Conservation (phyloP, 2,797 vertebrate species). For the Manis pentadactyla region DNA sequence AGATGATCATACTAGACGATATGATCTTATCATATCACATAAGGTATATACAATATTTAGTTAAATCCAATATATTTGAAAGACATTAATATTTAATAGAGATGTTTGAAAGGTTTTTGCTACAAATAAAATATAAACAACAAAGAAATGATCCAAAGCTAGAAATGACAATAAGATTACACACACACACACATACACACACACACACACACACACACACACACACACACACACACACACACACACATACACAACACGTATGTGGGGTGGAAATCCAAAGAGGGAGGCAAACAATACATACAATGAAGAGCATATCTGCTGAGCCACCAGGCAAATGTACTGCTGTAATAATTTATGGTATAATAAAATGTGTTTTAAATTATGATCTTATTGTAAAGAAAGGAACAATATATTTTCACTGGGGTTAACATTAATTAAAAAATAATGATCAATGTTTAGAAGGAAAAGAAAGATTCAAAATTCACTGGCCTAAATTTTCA, state of each 20-base stretch:
- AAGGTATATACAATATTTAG: not conserved
- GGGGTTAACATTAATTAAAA: not conserved
- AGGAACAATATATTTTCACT: not conserved
- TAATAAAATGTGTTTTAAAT: not conserved
- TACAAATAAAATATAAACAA: not conserved
- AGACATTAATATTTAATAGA: not conserved
- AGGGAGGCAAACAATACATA: not conserved
- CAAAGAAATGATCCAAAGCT: not conserved
- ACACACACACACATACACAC: not conserved
- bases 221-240: not conserved
- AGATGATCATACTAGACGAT: not conserved
- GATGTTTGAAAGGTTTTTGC: not conserved
- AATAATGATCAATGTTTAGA: constrained; percentile 6
- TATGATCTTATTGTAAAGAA: not conserved
- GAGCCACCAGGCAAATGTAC: not conserved
- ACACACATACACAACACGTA: not conserved
- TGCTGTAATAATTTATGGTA: not conserved
- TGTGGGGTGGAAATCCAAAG: not conserved
- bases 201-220: too few relatives aligned
- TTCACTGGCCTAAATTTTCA: not conserved
- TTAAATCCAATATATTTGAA: not conserved
- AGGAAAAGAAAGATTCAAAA: constrained; percentile 6
- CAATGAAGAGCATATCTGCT: not conserved
- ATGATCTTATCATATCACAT: not conserved
- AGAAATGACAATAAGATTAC: not conserved